A percentile compares a stretch with the other conserved stretches of the same genome.
phyloP scores from a whole-genome alignment of 2,888 invertebrate species.

The Drosophila falleni region DNA sequence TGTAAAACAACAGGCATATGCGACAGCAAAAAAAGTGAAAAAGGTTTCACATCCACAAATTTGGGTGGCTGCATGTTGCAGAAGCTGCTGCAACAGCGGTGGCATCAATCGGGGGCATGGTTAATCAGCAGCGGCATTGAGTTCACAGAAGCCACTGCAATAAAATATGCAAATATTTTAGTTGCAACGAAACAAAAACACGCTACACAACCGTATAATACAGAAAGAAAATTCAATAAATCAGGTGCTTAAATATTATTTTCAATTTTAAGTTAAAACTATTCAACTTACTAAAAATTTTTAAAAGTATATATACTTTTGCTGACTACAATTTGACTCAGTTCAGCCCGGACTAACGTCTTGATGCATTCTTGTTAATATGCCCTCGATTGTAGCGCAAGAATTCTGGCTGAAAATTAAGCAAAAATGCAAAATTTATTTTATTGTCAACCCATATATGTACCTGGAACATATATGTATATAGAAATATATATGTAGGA shows the following conservation, averaged over 20 bases:
- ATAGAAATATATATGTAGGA: neutral
- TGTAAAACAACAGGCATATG: conserved; percentile 28
- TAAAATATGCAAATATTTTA: conserved; percentile 20
- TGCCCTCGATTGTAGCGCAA: conserved; percentile 26
- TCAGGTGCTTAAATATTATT: too few relatives aligned
- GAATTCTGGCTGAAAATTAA: conserved; percentile 27
- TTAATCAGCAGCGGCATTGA: conserved; percentile 44
- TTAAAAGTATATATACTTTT: too few relatives aligned
- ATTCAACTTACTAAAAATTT: too few relatives aligned
- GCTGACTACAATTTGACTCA: too few relatives aligned
- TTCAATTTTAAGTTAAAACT: too few relatives aligned
- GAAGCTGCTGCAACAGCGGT: conserved; percentile 25
- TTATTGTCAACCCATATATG: conserved; percentile 59
- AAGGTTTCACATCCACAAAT: conserved; percentile 35
- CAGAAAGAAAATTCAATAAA: neutral
- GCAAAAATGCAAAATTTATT: conserved; percentile 47
- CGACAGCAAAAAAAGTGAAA: conserved; percentile 2
- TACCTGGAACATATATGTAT: conserved; percentile 6
- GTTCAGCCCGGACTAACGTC: too few relatives aligned
- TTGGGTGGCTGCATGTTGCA: conserved; percentile 36
- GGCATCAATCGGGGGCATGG: conserved; percentile 40
- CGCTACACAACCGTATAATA: neutral
- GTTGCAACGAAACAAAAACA: neutral
- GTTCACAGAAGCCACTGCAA: conserved; percentile 13
- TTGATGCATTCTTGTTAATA: conserved; percentile 1